These are phyloP conservation scores for Promerops cafer DNA, from an alignment of 2,113 vertebrate genomes.

Conservation along the genomic window DNA sequence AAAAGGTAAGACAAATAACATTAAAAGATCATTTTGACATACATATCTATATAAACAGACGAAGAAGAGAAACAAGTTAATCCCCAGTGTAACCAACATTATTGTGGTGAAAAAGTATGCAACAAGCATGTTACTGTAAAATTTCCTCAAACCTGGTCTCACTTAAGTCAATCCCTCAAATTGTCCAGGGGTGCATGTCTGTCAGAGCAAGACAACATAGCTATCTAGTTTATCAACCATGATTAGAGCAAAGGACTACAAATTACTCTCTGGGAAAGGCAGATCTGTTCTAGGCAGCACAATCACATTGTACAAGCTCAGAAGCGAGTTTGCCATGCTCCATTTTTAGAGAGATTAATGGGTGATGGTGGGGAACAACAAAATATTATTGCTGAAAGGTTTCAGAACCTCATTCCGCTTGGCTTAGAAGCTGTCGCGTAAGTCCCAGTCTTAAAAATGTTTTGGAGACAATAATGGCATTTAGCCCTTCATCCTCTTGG, in stretches of 20 bases:
- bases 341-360: neutral
- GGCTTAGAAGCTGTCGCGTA: neutral
- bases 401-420: neutral
- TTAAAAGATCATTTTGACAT: neutral
- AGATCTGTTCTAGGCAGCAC: neutral
- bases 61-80: neutral
- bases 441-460: neutral
- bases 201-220: neutral
- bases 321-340: neutral
- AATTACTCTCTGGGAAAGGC: neutral
- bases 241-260: neutral
- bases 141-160: neutral
- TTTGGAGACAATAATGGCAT: neutral
- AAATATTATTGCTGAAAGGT: neutral
- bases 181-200: neutral
- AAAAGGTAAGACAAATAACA: neutral
- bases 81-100: neutral
- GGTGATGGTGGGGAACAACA: neutral
- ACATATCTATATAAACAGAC: neutral
- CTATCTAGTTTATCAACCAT: neutral
- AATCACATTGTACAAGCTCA: rapidly evolving
- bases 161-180: neutral
- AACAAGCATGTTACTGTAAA: neutral
- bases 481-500: neutral
- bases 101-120: neutral